Base-by-base conservation (phyloP, 2,113 vertebrate species). In the Hippocampus barbouri region DNA sequence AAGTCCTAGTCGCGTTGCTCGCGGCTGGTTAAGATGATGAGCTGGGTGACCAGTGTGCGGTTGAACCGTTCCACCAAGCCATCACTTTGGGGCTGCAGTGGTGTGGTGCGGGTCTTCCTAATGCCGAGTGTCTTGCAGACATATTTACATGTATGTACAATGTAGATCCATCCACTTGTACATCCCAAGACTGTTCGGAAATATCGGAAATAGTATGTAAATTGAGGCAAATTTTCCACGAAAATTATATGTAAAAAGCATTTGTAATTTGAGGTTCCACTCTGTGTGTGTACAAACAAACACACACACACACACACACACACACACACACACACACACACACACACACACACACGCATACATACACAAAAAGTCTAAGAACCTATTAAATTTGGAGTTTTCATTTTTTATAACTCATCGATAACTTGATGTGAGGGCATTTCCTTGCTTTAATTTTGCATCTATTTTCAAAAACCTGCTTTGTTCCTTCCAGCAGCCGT, bases 401-500 rank as follows among this genome's bases (percentile, higher is more conserved):
- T 20, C 7, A 8, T 34, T 34, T 34, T 34, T 8, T 3, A 61
- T 18, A 34, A 30, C 7, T 34, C 12, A 59, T 59, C 25, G 0
- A 25, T 59, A 27, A 12, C 25, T 23, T 59, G 4, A 51, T 23
- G 21, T 56, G 21, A 56, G 53, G 53, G 53, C 9, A 23, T 56
- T 56, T 23, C 53, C 25, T 53, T 18, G 3, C 15, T 34, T 34
- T 4, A 8, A 34, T 47, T 66, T 5, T 7, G 25, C 6, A 34
- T 57, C 34, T 57, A 40, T 15, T 69, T 40, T n/a, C 64, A 23
- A 25, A 66, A 41, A 34, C 25, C 7, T 49, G 69, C 70, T 66
- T 66, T 75, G 45, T 81, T 70, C 34, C 4, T 69, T 64, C 8
- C 59, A 30, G 60, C 53, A 82, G 53, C 79, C 72, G 54, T 76